phyloP scores from a whole-genome alignment of 2,113 vertebrate species.

The Sebastes fasciatus region DNA sequence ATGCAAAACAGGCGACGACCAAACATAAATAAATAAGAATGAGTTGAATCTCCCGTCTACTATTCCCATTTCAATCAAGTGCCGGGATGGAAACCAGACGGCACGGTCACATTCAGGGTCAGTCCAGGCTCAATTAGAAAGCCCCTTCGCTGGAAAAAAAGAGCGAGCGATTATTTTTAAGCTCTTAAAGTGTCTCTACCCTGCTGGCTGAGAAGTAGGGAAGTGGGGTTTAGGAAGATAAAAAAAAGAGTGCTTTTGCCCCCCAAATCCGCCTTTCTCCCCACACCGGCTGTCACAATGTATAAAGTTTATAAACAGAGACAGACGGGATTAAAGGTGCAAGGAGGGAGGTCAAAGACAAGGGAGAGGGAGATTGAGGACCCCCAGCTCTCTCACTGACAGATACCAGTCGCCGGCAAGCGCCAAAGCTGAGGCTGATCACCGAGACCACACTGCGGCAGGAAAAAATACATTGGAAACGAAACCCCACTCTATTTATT shows the following conservation, averaged over 20 bases:
- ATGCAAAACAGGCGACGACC: constrained; percentile 61
- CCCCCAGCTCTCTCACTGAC: constrained; percentile 60
- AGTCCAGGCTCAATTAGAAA: constrained; percentile 77
- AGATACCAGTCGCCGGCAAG: constrained; percentile 56
- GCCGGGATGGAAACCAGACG: constrained; percentile 79
- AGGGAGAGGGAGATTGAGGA: constrained; percentile 58
- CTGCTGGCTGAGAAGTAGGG: constrained; percentile 61
- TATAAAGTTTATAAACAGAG: constrained; percentile 78
- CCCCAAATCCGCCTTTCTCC: constrained; percentile 19
- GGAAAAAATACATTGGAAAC: constrained; percentile 19
- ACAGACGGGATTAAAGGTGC: constrained; percentile 78
- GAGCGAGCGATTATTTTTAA: constrained; percentile 78
- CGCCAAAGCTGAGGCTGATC: constrained; percentile 30
- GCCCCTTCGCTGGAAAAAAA: constrained; percentile 65
- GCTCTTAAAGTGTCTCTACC: constrained; percentile 64
- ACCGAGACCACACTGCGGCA: constrained; percentile 44
- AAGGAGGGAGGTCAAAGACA: constrained; percentile 68
- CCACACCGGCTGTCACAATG: constrained; percentile 67
- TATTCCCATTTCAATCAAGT: constrained; percentile 78
- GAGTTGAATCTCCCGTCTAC: constrained; percentile 61
- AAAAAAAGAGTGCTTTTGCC: constrained; percentile 35
- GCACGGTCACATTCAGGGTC: constrained; percentile 71
- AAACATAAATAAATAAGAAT: constrained; percentile 81
- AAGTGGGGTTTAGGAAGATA: constrained; percentile 51
- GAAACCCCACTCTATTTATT: constrained; percentile 29